phyloP scores from a whole-genome alignment of 2,113 vertebrate genomes.

The Calonectris borealis region DNA sequence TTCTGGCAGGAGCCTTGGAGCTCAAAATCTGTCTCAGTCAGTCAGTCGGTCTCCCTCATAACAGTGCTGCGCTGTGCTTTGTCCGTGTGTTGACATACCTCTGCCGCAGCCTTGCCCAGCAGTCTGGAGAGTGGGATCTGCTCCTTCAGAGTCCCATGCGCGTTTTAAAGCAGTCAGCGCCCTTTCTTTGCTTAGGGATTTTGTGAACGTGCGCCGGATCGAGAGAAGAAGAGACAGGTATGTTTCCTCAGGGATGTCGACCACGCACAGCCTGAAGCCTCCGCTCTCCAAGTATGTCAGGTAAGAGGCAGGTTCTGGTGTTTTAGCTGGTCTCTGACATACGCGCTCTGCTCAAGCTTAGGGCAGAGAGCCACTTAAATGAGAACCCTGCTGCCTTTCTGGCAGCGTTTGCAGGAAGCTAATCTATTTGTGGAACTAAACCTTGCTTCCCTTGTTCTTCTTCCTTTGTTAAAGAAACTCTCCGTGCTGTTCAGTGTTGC shows the following conservation, averaged over 20 bases:
- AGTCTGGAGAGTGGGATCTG: accelerated
- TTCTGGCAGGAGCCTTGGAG: not conserved
- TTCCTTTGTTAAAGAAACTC: slow-evolving; percentile 54
- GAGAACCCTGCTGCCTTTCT: slow-evolving; percentile 29
- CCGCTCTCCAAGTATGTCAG: slow-evolving; percentile 86
- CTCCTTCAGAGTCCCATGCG: not conserved
- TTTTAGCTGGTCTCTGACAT: not conserved
- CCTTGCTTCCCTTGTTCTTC: slow-evolving; percentile 44
- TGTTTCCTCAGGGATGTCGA: slow-evolving; percentile 90
- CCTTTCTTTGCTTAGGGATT: slow-evolving; percentile 80
- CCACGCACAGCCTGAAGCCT: slow-evolving; percentile 84
- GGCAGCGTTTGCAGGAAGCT: slow-evolving; percentile 41
- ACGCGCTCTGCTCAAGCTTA: not conserved
- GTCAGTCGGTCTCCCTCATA: not conserved
- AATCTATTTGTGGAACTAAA: slow-evolving; percentile 23
- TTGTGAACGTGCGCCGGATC: slow-evolving; percentile 92
- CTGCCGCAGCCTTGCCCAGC: not conserved
- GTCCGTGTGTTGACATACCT: not conserved
- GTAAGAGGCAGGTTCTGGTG: slow-evolving; percentile 64
- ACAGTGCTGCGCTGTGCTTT: not conserved
- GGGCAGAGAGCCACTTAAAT: slow-evolving; percentile 1
- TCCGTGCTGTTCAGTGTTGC: not conserved
- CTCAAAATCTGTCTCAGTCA: not conserved
- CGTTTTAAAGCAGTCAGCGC: accelerated
- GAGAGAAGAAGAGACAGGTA: slow-evolving; percentile 90